These are phyloP conservation scores for Drosophila imparisetae DNA, from an alignment of 2,888 invertebrate species.

Conservation along the genomic window DNA sequence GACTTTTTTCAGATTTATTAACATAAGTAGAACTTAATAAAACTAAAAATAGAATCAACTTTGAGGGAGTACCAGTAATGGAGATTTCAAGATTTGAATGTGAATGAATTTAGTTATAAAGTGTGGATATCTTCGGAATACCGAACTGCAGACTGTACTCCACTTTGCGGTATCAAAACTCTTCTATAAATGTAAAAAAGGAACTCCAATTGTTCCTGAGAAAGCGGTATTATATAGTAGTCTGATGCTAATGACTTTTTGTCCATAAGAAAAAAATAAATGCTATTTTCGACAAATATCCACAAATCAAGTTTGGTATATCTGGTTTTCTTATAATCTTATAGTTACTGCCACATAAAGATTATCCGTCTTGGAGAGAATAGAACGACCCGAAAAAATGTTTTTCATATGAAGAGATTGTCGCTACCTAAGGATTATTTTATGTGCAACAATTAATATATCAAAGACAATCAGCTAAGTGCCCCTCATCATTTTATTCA, in stretches of 20 bases:
- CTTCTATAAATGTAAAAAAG: background rate
- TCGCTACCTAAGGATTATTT: background rate
- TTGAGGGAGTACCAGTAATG: no score
- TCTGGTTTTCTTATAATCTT: background rate
- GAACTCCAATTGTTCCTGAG: background rate
- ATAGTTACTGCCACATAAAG: background rate
- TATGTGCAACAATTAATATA: slow-evolving; percentile 13
- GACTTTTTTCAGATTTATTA: background rate
- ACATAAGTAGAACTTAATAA: background rate
- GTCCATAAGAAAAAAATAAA: background rate
- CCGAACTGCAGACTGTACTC: background rate
- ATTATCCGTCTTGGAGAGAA: background rate
- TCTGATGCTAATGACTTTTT: background rate
- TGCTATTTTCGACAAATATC: background rate
- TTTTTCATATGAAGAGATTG: background rate
- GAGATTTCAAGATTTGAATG: background rate
- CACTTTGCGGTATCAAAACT: background rate
- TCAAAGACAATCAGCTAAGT: slow-evolving; percentile 61
- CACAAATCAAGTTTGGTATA: background rate
- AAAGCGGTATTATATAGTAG: background rate
- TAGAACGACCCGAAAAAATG: background rate
- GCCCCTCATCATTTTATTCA: slow-evolving; percentile 8
- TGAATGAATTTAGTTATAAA: background rate
- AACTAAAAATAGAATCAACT: no score
- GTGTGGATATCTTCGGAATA: accelerated